Evolutionary conservation across 2,888 invertebrate genomes (phyloP), one percentile per base, ranked within the genome.

Genomic region (Heliconius ismenius): DNA sequence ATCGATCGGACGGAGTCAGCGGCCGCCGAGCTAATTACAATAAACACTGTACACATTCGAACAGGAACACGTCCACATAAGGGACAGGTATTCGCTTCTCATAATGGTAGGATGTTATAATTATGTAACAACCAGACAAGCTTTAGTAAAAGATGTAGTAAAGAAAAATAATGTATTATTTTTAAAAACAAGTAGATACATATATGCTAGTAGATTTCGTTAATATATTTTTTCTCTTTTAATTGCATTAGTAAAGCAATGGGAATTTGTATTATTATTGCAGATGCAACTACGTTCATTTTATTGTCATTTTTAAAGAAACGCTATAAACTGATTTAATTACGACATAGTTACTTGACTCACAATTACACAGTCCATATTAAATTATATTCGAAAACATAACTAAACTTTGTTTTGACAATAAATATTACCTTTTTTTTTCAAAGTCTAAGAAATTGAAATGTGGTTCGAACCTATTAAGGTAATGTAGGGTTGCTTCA

Each of bases 401-500:
- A 58, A 70, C 36, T 32, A n/a, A 18, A 63, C n/a, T 43, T 49
- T 49, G 28, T 28, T 28, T 63, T 60, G 21, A 62, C 18, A 70
- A 21, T 36, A 64, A 13, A 32, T 64, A 88, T 88, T 87, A 89
- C 87, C 86, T 88, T 6, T 89, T 87, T 86, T 84, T 87, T 89
- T 88, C 90, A 91, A 91, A 91, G 90, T 91, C 90, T 89, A 90
- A 88, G 84, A 90, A 87, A 93, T 93, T 92, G 91, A 92, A 92
- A 91, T 88, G 90, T 90, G 91, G 89, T 87, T 88, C 90, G 80
- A 84, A 85, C 90, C 92, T 92, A 93, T 93, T 93, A 93, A 90
- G 85, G 89, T 93, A 93, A 93, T 93, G 89, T 86, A 89, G 87
- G 93, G 93, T 92, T 93, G 85, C 87, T 89, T 85, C 87, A 87